phyloP scores from a whole-genome alignment of 2,888 invertebrate species.

The Eugnorisma glareosa region DNA sequence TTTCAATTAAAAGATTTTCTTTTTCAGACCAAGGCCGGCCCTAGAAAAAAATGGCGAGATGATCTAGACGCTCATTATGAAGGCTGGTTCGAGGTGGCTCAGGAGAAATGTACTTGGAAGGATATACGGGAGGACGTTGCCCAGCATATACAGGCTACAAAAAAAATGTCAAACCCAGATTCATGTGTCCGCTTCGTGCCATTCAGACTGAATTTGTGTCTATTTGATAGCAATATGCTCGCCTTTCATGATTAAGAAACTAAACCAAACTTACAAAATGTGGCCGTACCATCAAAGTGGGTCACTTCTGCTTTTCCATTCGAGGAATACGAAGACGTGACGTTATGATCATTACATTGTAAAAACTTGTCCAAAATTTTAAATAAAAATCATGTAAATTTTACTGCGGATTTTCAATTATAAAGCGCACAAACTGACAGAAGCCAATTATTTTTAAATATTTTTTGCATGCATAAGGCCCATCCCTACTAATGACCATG shows the following conservation, averaged over 20 bases:
- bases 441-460: not conserved
- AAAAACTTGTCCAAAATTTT: not conserved
- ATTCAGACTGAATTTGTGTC: not conserved
- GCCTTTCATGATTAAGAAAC: not conserved
- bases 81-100: too few species aligned
- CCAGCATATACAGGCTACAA: too few species aligned
- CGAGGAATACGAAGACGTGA: not conserved
- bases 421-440: not conserved
- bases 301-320: not conserved
- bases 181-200: not conserved
- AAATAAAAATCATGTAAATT: not conserved
- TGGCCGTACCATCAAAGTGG: not conserved
- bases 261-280: not conserved
- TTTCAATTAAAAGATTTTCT: too few species aligned
- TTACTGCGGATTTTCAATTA: not conserved
- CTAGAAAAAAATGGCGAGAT: too few species aligned
- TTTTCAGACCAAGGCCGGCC: too few species aligned
- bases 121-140: not conserved
- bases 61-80: too few species aligned
- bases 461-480: not conserved
- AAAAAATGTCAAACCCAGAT: not conserved
- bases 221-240: not conserved
- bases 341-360: not conserved
- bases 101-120: too few species aligned
- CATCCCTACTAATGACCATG: constrained; percentile 27